Evolutionary conservation across 2,888 invertebrate genomes (phyloP).

Genomic region (Selenia dentaria): DNA sequence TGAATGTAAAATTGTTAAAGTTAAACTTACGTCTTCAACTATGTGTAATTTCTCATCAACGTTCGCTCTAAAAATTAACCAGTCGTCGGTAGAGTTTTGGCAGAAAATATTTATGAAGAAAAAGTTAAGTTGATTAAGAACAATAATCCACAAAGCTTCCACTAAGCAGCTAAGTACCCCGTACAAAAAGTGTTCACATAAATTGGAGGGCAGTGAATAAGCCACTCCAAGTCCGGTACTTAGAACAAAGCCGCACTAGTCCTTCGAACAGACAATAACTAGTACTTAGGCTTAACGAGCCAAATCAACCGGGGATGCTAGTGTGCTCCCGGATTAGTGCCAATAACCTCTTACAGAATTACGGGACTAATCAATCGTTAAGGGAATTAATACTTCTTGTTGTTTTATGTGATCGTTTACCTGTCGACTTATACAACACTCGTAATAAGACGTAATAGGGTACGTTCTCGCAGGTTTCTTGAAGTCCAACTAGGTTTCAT

Average conservation of each 20-base stretch:
- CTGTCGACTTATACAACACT: neutral
- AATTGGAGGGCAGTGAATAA: constrained; percentile 16
- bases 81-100: too few relatives aligned
- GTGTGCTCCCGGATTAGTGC: constrained; percentile 38
- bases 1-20: too few relatives aligned
- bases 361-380: constrained; percentile 29
- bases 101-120: too few relatives aligned
- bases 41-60: too few relatives aligned
- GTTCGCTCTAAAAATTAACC: too few relatives aligned
- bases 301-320: constrained; percentile 34
- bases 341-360: constrained; percentile 43
- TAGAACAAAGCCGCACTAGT: constrained; percentile 29
- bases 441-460: too few relatives aligned
- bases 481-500: too few relatives aligned
- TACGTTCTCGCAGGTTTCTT: too few relatives aligned
- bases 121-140: neutral
- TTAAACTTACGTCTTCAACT: too few relatives aligned
- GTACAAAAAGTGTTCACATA: constrained; percentile 16
- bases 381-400: neutral
- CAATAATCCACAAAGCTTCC: constrained; percentile 7
- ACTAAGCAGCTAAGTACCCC: constrained; percentile 10
- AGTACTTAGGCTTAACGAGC: constrained; percentile 35
- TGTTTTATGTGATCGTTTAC: neutral
- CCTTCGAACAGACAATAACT: constrained; percentile 33
- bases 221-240: constrained; percentile 27